Conservation (phyloP, 2,888 invertebrate species). For the Sabellastarte sp. region DNA sequence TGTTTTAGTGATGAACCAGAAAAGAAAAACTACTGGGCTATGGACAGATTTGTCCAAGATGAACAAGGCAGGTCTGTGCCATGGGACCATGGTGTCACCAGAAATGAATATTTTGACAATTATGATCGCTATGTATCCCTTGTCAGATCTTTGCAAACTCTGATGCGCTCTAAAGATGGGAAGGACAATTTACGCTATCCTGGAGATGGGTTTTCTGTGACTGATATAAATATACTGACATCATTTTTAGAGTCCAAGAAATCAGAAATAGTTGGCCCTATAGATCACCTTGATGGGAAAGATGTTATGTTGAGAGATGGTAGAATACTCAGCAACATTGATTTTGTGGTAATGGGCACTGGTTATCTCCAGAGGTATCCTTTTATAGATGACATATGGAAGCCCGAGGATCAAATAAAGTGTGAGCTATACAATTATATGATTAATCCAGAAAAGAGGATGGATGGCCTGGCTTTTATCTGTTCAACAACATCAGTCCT, state of each 20-base stretch:
- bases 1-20: background rate
- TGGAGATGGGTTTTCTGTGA: background rate
- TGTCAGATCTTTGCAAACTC: too few species aligned
- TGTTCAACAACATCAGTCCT: background rate
- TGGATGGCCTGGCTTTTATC: background rate
- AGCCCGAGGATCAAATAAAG: background rate
- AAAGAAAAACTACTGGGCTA: background rate
- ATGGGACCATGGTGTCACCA: background rate
- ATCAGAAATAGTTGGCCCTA: background rate
- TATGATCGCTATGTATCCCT: background rate
- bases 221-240: background rate
- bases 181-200: background rate
- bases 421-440: background rate
- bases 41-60: background rate
- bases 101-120: background rate
- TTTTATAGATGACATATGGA: background rate
- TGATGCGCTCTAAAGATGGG: background rate
- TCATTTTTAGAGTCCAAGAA: too few species aligned
- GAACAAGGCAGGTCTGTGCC: background rate
- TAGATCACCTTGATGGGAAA: background rate
- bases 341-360: background rate
- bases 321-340: background rate
- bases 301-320: background rate
- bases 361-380: background rate
- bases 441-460: background rate